These are phyloP conservation scores for Pandemis heparana DNA, from an alignment of 2,888 invertebrate species.

Conservation along the genomic window DNA sequence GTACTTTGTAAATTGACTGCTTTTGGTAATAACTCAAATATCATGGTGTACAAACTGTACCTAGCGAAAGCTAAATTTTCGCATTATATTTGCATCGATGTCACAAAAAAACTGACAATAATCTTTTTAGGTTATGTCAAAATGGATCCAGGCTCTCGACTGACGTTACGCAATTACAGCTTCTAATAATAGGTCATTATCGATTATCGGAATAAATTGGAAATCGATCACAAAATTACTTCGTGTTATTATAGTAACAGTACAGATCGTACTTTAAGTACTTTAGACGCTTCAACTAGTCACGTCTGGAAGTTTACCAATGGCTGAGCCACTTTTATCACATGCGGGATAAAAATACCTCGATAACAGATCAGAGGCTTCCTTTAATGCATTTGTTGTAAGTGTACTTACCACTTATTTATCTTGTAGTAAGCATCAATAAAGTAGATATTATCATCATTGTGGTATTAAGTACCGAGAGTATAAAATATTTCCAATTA, in stretches of 20 bases:
- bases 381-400: background rate
- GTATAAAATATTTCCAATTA: too few species aligned
- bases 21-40: background rate
- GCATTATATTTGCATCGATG: too few species aligned
- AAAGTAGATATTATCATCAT: too few species aligned
- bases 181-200: background rate
- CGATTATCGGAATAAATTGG: background rate
- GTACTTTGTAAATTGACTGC: background rate
- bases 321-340: slow-evolving; percentile 9
- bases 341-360: slow-evolving; percentile 5
- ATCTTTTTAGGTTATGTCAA: too few species aligned
- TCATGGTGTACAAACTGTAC: too few species aligned
- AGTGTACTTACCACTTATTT: too few species aligned
- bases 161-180: too few species aligned
- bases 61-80: too few species aligned
- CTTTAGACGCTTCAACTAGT: slow-evolving; percentile 1
- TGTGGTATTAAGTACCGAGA: too few species aligned
- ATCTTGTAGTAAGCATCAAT: too few species aligned
- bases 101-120: too few species aligned
- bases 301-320: slow-evolving; percentile 6
- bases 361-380: background rate
- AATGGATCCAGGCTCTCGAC: too few species aligned
- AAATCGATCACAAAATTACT: background rate
- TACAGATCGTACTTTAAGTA: slow-evolving; percentile 6
- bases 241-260: background rate